Conservation (phyloP, 2,888 invertebrate genomes). For the Strigamia transsilvanica region DNA sequence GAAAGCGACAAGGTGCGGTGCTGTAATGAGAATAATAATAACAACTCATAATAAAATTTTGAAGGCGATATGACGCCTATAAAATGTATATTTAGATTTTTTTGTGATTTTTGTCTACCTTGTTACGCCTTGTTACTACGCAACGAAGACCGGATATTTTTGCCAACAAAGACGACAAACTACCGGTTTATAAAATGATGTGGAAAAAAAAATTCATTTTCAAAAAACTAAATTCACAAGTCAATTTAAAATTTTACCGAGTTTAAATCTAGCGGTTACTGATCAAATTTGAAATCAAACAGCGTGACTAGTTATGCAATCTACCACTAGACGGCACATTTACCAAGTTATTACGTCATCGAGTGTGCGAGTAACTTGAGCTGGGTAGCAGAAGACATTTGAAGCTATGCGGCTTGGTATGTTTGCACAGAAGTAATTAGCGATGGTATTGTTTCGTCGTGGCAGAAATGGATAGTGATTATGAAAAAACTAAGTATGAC, state of each 20-base stretch:
- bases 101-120: neutral
- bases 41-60: neutral
- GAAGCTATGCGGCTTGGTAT: neutral
- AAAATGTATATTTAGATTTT: neutral
- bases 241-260: neutral
- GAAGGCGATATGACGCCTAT: neutral
- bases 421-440: too few relatives aligned
- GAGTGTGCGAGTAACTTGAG: too few relatives aligned
- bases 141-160: neutral
- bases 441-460: neutral
- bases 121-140: neutral
- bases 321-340: neutral
- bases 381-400: conserved; percentile 1
- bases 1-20: neutral
- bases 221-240: neutral
- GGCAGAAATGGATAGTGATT: neutral
- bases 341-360: neutral
- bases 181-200: too few relatives aligned
- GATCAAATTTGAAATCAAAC: neutral
- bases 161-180: too few relatives aligned
- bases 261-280: neutral
- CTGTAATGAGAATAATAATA: conserved; percentile 30
- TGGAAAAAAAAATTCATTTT: neutral
- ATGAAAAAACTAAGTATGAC: conserved; percentile 7
- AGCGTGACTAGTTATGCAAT: neutral